Base-by-base conservation (phyloP, 2,113 vertebrate species). In the Mungos mungo region DNA sequence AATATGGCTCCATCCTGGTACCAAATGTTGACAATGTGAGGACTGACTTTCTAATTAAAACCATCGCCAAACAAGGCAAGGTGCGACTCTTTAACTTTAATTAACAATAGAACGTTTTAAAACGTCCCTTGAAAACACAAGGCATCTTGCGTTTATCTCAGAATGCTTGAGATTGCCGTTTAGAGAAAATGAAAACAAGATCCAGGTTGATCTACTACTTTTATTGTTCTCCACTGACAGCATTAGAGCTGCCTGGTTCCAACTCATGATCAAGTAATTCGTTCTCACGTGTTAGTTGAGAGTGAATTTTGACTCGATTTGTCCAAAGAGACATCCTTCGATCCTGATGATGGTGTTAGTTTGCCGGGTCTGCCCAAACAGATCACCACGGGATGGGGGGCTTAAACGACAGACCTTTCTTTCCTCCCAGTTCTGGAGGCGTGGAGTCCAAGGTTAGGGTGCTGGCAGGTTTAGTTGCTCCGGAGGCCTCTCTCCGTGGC, bases 1-100 rank as follows among this genome's bases (percentile, higher is more conserved):
- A 99, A 19, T 99, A 99, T 66, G 93, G 98, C 96, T 99, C 99
- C 77, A 99, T 99, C 96, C 98, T 99, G 97, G 99, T 99, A 33
- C 99, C 99, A 83, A 99, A 99, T 96, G 99, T 99, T 38, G 99
- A 99, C 98, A 99, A 99, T 0, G 99, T 99, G 93, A 99, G 99
- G 96, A 99, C 99, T 12, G 99, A 99, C 97, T 99, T 99, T 97
- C 98, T 99, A 60, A 99, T 99, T 93, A 98, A 99, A 96, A 99
- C 99, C 72, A 99, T 99, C 0, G 99, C 99, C 13, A 99, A 99
- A 94, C 99, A 99, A 98, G 99, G 99, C 96, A 99, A 99, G 99
- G 99, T 99, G 98, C 29, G 91, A 52, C 23, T 85, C 84, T 72
- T 90, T n/a, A 15, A 35, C 45, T 93, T 52, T 82, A 50, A 85